Evolutionary conservation across 2,888 invertebrate species (phyloP).

Genomic region (Cinara cedri): DNA sequence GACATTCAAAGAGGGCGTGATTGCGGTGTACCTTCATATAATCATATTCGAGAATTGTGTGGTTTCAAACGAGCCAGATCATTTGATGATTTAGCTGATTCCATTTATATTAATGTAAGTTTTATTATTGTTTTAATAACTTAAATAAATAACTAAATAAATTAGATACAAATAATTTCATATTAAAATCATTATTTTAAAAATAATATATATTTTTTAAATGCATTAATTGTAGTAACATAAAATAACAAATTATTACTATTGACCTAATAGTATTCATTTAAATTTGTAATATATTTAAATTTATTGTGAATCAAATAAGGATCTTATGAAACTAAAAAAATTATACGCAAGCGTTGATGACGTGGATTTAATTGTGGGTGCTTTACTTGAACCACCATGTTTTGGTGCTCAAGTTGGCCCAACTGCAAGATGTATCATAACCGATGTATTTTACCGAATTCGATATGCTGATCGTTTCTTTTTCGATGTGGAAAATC

Average conservation of each 20-base stretch:
- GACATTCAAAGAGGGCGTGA: constrained; percentile 30
- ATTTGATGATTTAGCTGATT: not conserved
- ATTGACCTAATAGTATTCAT: no score
- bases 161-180: no score
- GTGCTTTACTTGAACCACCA: constrained; percentile 88
- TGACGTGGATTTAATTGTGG: constrained; percentile 93
- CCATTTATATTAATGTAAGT: not conserved
- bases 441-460: constrained; percentile 90
- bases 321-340: not conserved
- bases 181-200: no score
- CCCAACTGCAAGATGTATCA: constrained; percentile 91
- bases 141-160: no score
- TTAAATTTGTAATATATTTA: no score
- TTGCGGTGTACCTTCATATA: not conserved
- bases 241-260: no score
- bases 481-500: constrained; percentile 91
- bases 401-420: constrained; percentile 90
- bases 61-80: not conserved
- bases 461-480: constrained; percentile 88
- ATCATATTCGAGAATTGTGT: not conserved
- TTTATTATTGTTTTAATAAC: no score
- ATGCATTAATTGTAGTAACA: no score
- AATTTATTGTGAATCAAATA: no score
- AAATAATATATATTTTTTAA: no score
- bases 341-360: constrained; percentile 72